Base-by-base conservation (phyloP, 1,140 invertebrate genomes). In the Pectinophora gossypiella region DNA sequence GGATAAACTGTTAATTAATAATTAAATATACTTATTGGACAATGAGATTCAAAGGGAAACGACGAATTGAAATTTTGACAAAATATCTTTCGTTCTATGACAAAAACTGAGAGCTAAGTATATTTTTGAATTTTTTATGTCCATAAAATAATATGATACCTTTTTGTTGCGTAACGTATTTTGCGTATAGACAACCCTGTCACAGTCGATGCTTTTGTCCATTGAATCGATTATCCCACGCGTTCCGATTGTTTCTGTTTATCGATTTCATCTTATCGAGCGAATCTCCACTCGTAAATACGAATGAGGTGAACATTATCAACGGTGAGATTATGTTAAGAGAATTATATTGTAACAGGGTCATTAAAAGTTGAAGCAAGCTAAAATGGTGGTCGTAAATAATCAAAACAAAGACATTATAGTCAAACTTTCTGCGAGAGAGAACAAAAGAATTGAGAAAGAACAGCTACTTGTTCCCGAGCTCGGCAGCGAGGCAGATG, bases 221-320 rank as follows among this genome's bases (percentile, higher is more conserved):
- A 59, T 64, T 64, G 58, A 68, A 69, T 65, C 54, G 56, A 63
- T 76, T 69, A 73, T 62, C 68, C 68, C 68, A 68, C 64, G 62
- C 63, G 59, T 35, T 60, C 56, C 43, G 54, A 61, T 65, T 64
- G 52, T 59, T 61, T 61, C 50, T 55, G 56, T 47, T 66, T 58
- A 57, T 61, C 61, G 56, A 64, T 61, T 45, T 56, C 53, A 67
- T 61, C 54, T 64, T 59, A 68, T 73, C 59, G 46, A 61, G 52
- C 54, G 27, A 61, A 64, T 63, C 57, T 63, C 56, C 42, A 64
- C 56, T 68, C 47, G 61, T 61, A 56, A 48, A 51, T 60, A 59
- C 47, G 44, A 56, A 56, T 61, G 27, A 40, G 15, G 36, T 40
- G 36, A 15, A 40, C 6, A 32, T 32, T 16, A 40, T 15, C 36